Percentiles rank a stretch among this genome's conserved stretches.
Conservation (phyloP, 1,140 invertebrate genomes). For the Neodiprion virginianus region DNA sequence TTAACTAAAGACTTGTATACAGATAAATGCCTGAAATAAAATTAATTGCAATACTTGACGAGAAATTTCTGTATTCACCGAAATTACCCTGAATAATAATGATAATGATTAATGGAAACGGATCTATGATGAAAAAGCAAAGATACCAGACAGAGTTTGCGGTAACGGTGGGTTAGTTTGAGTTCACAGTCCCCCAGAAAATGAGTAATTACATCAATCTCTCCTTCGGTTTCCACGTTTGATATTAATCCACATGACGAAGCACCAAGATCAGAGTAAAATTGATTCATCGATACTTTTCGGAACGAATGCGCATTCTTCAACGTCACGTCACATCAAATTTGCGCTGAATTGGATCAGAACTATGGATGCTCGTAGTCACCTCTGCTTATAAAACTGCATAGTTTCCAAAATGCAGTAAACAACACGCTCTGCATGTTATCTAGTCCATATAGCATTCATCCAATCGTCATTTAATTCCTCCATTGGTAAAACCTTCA, state of each 20-base stretch:
- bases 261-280: slow-evolving; percentile 6
- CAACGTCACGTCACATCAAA: not conserved
- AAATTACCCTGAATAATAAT: not conserved
- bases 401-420: slow-evolving; percentile 55
- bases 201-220: too few species aligned
- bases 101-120: too few species aligned
- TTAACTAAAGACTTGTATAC: too few species aligned
- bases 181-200: too few species aligned
- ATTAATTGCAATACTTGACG: too few species aligned
- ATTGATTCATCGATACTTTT: too few species aligned
- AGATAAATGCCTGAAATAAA: too few species aligned
- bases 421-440: slow-evolving; percentile 62
- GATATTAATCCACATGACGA: not conserved
- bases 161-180: too few species aligned
- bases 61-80: not conserved
- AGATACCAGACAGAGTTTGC: too few species aligned
- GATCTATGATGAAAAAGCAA: too few species aligned
- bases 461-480: slow-evolving; percentile 77
- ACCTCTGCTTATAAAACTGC: slow-evolving; percentile 44
- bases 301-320: slow-evolving; percentile 8
- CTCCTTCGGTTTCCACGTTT: too few species aligned
- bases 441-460: slow-evolving; percentile 81
- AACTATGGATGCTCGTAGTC: slow-evolving; percentile 31
- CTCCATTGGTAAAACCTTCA: slow-evolving; percentile 80
- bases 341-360: not conserved